Percentiles rank a stretch among this genome's conserved stretches.
phyloP scores from a whole-genome alignment of 64 coral and sea anemone species.

The Astreopora myriophthalma region DNA sequence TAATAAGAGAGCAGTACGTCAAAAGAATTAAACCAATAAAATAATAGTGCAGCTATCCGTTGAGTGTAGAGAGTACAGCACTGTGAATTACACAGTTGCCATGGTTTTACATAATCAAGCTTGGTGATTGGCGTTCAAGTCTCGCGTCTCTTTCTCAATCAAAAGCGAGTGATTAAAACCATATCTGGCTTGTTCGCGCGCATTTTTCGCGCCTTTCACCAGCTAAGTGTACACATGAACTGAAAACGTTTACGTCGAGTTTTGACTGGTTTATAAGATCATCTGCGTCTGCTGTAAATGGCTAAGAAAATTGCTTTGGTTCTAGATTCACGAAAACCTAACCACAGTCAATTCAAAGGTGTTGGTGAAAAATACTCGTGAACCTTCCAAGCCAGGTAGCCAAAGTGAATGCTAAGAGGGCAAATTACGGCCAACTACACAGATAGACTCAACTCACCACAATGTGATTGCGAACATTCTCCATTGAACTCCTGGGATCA shows the following conservation, averaged over 20 bases:
- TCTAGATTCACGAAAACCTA: too few relatives aligned
- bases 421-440: neutral
- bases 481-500: slow-evolving; percentile 83
- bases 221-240: neutral
- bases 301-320: too few relatives aligned
- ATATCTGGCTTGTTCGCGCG: too few relatives aligned
- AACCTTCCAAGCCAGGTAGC: too few relatives aligned
- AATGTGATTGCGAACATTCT: slow-evolving; percentile 70
- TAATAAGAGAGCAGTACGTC: neutral
- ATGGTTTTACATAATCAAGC: neutral
- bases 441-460: slow-evolving; percentile 15
- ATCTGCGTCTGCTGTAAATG: too few relatives aligned
- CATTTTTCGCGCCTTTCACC: too few relatives aligned
- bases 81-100: neutral
- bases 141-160: neutral
- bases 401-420: too few relatives aligned
- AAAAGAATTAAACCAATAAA: neutral
- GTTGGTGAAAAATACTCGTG: too few relatives aligned
- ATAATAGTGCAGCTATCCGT: neutral
- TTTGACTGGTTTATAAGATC: too few relatives aligned
- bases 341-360: too few relatives aligned
- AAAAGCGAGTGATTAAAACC: too few relatives aligned
- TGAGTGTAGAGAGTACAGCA: too few relatives aligned
- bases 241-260: neutral
- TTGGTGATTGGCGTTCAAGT: neutral